phyloP scores from a whole-genome alignment of 2,888 invertebrate genomes.

The Psylliodes chrysocephalus region DNA sequence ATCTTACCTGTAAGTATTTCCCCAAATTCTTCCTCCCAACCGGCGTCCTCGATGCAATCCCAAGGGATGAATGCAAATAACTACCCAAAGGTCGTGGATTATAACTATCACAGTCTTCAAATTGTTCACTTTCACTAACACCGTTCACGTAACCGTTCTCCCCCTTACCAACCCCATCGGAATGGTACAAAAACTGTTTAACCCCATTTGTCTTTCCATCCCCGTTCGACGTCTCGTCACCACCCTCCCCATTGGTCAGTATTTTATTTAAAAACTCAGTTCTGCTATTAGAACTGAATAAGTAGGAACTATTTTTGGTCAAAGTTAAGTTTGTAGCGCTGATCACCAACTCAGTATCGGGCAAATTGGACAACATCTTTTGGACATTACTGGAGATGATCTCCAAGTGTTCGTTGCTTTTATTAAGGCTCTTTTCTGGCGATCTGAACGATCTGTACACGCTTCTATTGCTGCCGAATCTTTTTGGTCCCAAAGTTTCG shows the following conservation, averaged over 20 bases:
- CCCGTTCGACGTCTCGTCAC: not conserved
- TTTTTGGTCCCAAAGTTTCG: conserved; percentile 51
- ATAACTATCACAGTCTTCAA: conserved; percentile 48
- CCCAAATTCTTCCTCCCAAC: conserved; percentile 61
- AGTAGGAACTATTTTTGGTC: conserved; percentile 51
- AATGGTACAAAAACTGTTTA: conserved; percentile 44
- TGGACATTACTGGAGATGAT: conserved; percentile 67
- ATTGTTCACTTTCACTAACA: conserved; percentile 46
- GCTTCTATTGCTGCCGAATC: conserved; percentile 29
- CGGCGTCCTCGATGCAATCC: conserved; percentile 62
- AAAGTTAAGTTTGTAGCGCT: conserved; percentile 53
- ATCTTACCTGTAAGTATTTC: conserved; percentile 60
- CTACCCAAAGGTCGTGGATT: conserved; percentile 59
- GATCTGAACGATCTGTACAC: conserved; percentile 46
- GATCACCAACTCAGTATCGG: conserved; percentile 62
- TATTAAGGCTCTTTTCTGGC: conserved; percentile 49
- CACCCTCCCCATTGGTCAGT: conserved; percentile 25
- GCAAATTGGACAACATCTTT: conserved; percentile 68
- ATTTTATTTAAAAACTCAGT: conserved; percentile 39
- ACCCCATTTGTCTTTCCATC: conserved; percentile 23
- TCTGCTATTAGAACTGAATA: conserved; percentile 42
- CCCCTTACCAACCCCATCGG: conserved; percentile 28
- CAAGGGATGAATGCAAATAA: conserved; percentile 60
- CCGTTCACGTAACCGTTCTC: conserved; percentile 24
- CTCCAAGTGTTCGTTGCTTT: conserved; percentile 59